Evolutionary conservation across 2,888 invertebrate species (phyloP).

Genomic region (Tiliacea aurago): DNA sequence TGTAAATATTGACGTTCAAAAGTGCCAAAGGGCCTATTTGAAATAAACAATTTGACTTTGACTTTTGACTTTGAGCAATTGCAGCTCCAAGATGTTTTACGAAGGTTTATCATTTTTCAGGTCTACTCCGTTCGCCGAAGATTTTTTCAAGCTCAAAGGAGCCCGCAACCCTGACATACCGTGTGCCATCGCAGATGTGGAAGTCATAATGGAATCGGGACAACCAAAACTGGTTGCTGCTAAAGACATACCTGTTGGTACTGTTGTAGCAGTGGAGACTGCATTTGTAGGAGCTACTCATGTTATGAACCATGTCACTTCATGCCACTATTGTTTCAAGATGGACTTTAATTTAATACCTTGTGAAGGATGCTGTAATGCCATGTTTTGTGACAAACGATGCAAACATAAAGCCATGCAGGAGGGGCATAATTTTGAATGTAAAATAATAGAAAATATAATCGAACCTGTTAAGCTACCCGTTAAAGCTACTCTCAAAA

Average conservation of each 20-base stretch:
- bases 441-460: constrained; percentile 17
- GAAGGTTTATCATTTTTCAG: constrained; percentile 23
- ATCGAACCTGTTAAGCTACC: background rate
- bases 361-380: constrained; percentile 41
- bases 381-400: constrained; percentile 39
- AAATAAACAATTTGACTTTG: no score
- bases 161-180: constrained; percentile 34
- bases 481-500: constrained; percentile 34
- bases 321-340: constrained; percentile 42
- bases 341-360: constrained; percentile 43
- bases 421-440: constrained; percentile 45
- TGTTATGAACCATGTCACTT: constrained; percentile 1
- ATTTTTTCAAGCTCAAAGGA: constrained; percentile 33
- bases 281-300: constrained; percentile 19
- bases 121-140: constrained; percentile 11
- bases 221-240: constrained; percentile 43
- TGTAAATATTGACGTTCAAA: no score
- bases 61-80: no score
- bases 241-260: constrained; percentile 40
- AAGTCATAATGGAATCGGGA: constrained; percentile 25
- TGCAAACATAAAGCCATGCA: constrained; percentile 36
- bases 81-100: no score
- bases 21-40: no score
- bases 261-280: constrained; percentile 39
- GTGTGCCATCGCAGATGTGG: constrained; percentile 37